Percentiles rank a stretch among this genome's conserved stretches.
phyloP scores from a whole-genome alignment of 2,113 vertebrate species.

The Alaudala cheleensis region DNA sequence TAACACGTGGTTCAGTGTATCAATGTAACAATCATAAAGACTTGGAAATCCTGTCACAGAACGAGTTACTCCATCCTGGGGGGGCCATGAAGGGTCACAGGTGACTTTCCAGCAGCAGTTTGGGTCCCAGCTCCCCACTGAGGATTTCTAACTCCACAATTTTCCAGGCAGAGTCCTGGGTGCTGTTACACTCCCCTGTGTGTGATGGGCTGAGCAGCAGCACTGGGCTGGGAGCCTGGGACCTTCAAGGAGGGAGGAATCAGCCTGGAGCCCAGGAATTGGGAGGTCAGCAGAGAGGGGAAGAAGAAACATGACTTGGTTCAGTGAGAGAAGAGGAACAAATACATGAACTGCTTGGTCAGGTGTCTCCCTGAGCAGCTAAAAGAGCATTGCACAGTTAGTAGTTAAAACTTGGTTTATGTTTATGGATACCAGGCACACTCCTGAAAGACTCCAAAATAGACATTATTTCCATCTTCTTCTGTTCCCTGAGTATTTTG shows the following conservation, averaged over 20 bases:
- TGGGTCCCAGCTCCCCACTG: no score
- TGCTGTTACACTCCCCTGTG: background rate
- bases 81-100: rapidly evolving
- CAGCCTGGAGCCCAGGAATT: background rate
- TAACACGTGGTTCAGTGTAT: background rate
- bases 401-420: background rate
- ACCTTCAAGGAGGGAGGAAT: background rate
- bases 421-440: rapidly evolving
- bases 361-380: background rate
- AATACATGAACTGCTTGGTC: background rate
- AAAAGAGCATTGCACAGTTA: background rate
- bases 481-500: background rate
- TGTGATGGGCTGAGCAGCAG: background rate
- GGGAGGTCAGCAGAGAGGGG: background rate
- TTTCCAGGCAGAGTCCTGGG: background rate
- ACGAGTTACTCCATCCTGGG: background rate
- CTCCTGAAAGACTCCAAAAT: background rate
- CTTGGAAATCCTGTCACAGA: background rate
- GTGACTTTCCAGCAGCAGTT: background rate
- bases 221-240: rapidly evolving
- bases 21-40: background rate
- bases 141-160: background rate
- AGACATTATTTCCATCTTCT: background rate
- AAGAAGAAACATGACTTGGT: background rate
- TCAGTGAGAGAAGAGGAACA: background rate